Percentiles rank a stretch among this genome's conserved stretches.
phyloP scores from a whole-genome alignment of 2,797 vertebrate species.

The Micromesistius poutassou region DNA sequence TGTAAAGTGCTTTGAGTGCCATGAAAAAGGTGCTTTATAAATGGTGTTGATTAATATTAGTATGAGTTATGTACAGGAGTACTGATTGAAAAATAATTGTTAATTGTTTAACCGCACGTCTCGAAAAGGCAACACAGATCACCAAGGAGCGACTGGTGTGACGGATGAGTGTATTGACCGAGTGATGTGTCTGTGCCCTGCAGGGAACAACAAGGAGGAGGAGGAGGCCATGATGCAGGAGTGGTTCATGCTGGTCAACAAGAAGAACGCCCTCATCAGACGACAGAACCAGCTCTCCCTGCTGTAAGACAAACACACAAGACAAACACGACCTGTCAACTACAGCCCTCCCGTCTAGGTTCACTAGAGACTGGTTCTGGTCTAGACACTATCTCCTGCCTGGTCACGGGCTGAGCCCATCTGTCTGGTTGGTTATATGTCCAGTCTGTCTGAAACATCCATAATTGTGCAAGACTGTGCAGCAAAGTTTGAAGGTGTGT shows the following conservation, averaged over 20 bases:
- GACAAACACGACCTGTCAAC: neutral
- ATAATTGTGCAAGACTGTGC: too few species aligned
- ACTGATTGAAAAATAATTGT: neutral
- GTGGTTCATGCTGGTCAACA: slow-evolving; percentile 99
- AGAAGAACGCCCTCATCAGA: slow-evolving; percentile 97
- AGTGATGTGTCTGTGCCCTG: slow-evolving; percentile 11
- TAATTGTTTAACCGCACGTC: too few species aligned
- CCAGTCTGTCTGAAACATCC: too few species aligned
- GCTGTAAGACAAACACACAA: slow-evolving; percentile 76
- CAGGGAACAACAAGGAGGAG: slow-evolving; percentile 95
- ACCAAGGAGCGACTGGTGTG: neutral
- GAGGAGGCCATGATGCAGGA: slow-evolving; percentile 99
- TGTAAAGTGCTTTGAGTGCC: neutral
- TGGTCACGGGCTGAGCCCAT: too few species aligned
- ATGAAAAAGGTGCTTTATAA: neutral
- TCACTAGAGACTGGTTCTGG: neutral
- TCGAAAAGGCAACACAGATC: neutral
- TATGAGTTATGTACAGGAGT: neutral
- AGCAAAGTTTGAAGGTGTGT: too few species aligned
- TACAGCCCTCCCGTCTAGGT: neutral
- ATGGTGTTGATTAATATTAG: neutral
- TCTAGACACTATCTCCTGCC: too few species aligned
- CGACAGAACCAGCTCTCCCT: slow-evolving; percentile 98
- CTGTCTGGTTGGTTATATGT: too few species aligned
- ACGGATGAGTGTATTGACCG: neutral